Evolutionary conservation across 2,113 vertebrate species (phyloP).

Genomic region (Rynchops niger): DNA sequence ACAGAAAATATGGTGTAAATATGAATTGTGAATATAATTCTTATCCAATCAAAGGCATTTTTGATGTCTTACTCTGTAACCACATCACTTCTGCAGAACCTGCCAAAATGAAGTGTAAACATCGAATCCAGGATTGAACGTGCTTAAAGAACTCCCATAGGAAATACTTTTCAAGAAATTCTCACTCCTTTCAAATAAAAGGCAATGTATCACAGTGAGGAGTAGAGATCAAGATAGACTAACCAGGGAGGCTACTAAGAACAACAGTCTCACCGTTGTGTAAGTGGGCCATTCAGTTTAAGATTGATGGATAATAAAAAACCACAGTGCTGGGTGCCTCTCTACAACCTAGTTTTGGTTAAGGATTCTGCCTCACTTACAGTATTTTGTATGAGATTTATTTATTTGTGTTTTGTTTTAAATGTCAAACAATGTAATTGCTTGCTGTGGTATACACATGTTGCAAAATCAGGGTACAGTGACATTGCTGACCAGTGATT

Average conservation of each 20-base stretch:
- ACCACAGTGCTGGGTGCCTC: neutral
- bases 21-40: neutral
- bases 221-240: neutral
- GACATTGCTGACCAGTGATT: neutral
- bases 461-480: neutral
- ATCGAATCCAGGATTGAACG: neutral
- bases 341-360: neutral
- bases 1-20: neutral
- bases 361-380: neutral
- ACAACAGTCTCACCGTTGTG: neutral
- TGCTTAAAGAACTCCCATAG: neutral
- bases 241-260: neutral
- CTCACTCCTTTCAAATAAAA: neutral
- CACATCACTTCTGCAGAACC: neutral
- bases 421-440: neutral
- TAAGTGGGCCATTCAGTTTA: neutral
- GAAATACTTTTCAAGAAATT: neutral
- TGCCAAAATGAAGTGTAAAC: neutral
- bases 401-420: neutral
- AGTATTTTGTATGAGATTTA: neutral
- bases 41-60: neutral
- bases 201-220: neutral
- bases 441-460: fast-evolving
- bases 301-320: neutral
- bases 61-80: neutral